Evolutionary conservation across 2,888 invertebrate genomes (phyloP).

Genomic region (Apocheima hispidaria): DNA sequence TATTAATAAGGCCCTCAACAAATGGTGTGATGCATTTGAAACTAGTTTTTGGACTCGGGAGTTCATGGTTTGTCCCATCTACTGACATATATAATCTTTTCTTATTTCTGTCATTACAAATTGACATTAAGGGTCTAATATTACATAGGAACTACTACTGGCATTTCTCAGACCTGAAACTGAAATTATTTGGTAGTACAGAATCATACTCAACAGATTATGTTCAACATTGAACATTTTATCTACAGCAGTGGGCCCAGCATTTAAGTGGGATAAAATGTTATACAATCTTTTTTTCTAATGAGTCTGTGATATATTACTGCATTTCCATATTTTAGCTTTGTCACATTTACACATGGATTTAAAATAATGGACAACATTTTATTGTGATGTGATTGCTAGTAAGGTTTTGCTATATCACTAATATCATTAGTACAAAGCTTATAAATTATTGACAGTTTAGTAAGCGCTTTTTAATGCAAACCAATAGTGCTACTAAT

Average conservation of each 20-base stretch:
- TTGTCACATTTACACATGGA: too few species aligned
- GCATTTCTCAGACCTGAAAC: background rate
- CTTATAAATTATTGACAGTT: background rate
- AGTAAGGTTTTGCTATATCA: slow-evolving; percentile 1
- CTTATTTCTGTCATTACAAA: background rate
- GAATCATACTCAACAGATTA: slow-evolving; percentile 14
- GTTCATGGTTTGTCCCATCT: background rate
- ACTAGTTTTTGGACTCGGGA: background rate
- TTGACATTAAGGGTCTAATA: background rate
- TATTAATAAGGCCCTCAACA: background rate
- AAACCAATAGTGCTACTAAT: too few species aligned
- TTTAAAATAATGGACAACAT: too few species aligned
- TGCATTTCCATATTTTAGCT: too few species aligned
- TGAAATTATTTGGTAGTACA: background rate
- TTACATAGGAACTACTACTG: background rate
- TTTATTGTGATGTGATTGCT: too few species aligned
- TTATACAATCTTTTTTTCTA: too few species aligned
- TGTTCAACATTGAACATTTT: slow-evolving; percentile 6
- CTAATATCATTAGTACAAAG: background rate
- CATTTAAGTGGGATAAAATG: too few species aligned
- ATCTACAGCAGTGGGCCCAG: too few species aligned
- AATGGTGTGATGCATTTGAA: background rate
- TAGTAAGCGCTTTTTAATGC: background rate
- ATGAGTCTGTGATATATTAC: too few species aligned
- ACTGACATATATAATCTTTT: background rate